These are phyloP conservation scores for Nibea coibor DNA, from an alignment of 2,113 vertebrate genomes.

Conservation along the genomic window DNA sequence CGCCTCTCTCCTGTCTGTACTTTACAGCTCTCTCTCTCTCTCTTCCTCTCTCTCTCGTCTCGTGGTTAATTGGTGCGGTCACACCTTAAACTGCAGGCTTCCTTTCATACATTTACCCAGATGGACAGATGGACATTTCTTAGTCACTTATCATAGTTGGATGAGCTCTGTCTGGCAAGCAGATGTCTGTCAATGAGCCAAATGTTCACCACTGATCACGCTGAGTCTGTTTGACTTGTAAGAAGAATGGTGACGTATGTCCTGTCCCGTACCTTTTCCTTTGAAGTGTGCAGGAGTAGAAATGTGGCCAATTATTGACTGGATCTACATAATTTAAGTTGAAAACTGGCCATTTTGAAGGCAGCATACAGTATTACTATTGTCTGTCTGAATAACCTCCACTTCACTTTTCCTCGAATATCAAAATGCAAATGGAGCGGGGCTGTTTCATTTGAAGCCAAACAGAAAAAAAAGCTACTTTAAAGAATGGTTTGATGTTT, in stretches of 20 bases:
- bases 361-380: background rate
- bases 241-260: background rate
- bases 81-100: conserved; percentile 30
- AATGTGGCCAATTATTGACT: background rate
- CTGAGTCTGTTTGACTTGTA: background rate
- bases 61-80: background rate
- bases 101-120: conserved; percentile 27
- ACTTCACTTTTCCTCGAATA: conserved; percentile 33
- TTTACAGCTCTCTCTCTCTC: background rate
- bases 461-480: conserved; percentile 9
- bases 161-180: conserved; percentile 35
- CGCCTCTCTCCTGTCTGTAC: background rate
- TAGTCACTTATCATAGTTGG: conserved; percentile 33
- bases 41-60: background rate
- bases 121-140: conserved; percentile 55
- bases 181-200: conserved; percentile 48
- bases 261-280: background rate
- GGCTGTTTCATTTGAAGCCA: conserved; percentile 3
- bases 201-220: background rate
- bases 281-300: background rate
- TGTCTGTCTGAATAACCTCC: conserved; percentile 13
- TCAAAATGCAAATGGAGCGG: conserved; percentile 52
- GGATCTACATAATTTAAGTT: background rate
- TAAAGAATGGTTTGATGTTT: conserved; percentile 43
- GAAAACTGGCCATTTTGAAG: conserved; percentile 1